Base-by-base conservation (phyloP, 2,113 vertebrate genomes). In the Forbesichthys agassizii region DNA sequence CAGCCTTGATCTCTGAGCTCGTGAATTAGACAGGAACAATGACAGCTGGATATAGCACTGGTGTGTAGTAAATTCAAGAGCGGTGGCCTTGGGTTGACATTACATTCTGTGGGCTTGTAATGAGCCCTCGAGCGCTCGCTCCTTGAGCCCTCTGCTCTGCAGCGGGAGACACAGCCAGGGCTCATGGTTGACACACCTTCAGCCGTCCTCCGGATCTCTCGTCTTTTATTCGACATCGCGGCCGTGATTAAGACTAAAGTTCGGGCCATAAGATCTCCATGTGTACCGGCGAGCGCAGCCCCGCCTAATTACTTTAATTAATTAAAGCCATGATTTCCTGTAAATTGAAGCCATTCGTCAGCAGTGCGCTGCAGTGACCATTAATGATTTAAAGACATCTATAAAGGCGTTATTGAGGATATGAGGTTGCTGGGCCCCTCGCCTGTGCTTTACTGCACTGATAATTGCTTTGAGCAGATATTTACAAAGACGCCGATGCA, bases 321-420 rank as follows among this genome's bases (percentile, higher is more conserved):
- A 92, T 92, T 92, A 77, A 89, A 90, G 87, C 84, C 86, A 86
- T 81, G 89, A 90, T 90, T 90, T 87, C 73, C 82, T 79, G 82
- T 81, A 90, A 90, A 92, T 92, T 91, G 89, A 91, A 88, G 55
- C 74, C 87, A 89, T 92, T 90, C 74, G 88, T 92, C 90, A 92
- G 69, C 59, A 1, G 84, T 27, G 74, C 82, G 66, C 78, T 77
- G 80, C 75, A 69, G 80, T 76, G 78, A 80, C 78, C 86, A 73
- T 81, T 90, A 91, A 91, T 90, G 90, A 91, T 92, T 92, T 89
- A 90, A 90, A 90, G 80, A 81, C 87, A 81, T 85, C 88, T 85
- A 86, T 89, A 88, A 91, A 90, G 77, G 87, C 83, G 85, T 88
- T 88, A 84, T 90, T 80, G 80, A 79, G 80, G 74, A 89, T 74